These are phyloP conservation scores for Heliconius congener DNA, from an alignment of 1,140 invertebrate genomes.

Conservation along the genomic window DNA sequence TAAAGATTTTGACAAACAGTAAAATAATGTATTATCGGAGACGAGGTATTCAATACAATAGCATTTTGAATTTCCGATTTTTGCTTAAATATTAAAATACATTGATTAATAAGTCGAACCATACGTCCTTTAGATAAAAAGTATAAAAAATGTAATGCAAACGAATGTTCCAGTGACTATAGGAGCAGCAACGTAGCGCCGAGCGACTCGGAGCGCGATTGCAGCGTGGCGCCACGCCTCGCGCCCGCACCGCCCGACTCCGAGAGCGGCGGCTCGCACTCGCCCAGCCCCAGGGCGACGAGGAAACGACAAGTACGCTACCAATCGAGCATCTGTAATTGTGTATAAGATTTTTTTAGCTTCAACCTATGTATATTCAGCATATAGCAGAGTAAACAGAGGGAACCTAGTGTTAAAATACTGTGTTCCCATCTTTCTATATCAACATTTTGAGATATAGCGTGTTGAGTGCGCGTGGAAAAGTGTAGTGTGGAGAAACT, in stretches of 20 bases:
- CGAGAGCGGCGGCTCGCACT: slow-evolving; percentile 93
- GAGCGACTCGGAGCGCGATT: slow-evolving; percentile 93
- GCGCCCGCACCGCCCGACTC: slow-evolving; percentile 87
- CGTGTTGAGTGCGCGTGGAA: too few species aligned
- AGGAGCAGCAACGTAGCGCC: slow-evolving; percentile 93
- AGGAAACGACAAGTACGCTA: slow-evolving; percentile 86
- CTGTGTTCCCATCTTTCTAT: background rate
- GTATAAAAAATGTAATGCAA: background rate
- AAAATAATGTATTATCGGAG: too few species aligned
- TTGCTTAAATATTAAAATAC: too few species aligned
- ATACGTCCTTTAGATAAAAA: background rate
- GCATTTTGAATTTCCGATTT: too few species aligned
- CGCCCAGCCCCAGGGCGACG: slow-evolving; percentile 91
- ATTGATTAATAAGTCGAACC: background rate
- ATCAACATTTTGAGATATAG: too few species aligned
- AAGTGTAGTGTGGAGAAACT: too few species aligned
- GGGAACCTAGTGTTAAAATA: background rate
- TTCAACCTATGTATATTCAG: too few species aligned
- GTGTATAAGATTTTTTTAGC: background rate
- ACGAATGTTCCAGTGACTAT: slow-evolving; percentile 87
- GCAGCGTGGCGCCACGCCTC: slow-evolving; percentile 82
- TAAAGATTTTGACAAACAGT: too few species aligned
- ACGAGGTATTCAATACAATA: too few species aligned
- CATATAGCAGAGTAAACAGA: too few species aligned
- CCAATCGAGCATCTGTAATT: background rate